These are phyloP conservation scores for Lucifuga dentata DNA, from an alignment of 2,113 vertebrate species.

Conservation along the genomic window DNA sequence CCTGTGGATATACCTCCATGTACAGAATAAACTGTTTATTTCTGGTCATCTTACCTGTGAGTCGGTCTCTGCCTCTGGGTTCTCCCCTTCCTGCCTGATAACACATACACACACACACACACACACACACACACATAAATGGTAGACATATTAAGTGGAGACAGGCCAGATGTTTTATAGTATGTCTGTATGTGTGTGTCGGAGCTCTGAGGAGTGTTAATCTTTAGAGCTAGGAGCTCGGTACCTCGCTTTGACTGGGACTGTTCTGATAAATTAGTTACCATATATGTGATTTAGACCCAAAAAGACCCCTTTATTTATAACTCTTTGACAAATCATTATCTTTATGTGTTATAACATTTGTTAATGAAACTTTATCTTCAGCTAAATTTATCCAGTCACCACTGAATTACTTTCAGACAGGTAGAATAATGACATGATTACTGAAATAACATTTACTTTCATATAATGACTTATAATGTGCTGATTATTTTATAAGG, in stretches of 20 bases:
- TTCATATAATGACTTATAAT: conserved; percentile 20
- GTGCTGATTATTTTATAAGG: conserved; percentile 8
- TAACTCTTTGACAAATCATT: conserved; percentile 18
- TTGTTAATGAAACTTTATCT: conserved; percentile 41
- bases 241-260: conserved; percentile 20
- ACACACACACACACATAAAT: conserved; percentile 20
- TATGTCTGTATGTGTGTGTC: conserved; percentile 52
- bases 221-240: conserved; percentile 41
- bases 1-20: no score
- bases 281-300: conserved; percentile 25
- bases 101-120: neutral
- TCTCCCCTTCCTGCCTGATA: no score
- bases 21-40: no score
- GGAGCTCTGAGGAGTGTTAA: conserved; percentile 51
- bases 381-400: conserved; percentile 22
- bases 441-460: conserved; percentile 27
- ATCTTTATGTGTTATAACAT: conserved; percentile 30
- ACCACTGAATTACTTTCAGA: conserved; percentile 16
- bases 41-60: no score
- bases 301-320: neutral
- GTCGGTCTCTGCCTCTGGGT: no score
- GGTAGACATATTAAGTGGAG: conserved; percentile 41
- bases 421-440: conserved; percentile 16
- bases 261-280: conserved; percentile 31
- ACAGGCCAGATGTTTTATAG: conserved; percentile 62